Percentiles rank a stretch among this genome's conserved stretches.
phyloP scores from a whole-genome alignment of 2,113 vertebrate species.

The Asarcornis scutulata region DNA sequence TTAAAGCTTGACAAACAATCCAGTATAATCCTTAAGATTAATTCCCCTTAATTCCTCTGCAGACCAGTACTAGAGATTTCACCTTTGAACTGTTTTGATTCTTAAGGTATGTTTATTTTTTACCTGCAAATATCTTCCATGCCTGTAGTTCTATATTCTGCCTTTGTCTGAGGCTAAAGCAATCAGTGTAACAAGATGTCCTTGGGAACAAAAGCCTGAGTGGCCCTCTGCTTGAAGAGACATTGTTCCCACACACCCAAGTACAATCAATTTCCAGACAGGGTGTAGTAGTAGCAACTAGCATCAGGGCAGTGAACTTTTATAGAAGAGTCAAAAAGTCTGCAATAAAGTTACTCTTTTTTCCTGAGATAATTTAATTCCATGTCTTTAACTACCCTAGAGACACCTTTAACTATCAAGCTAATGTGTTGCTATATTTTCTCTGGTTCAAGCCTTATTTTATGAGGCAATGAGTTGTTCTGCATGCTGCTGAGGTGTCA shows the following conservation, averaged over 20 bases:
- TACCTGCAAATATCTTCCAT: neutral
- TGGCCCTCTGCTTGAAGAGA: neutral
- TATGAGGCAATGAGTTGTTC: neutral
- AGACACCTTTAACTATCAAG: conserved; percentile 18
- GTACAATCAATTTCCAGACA: neutral
- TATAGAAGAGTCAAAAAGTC: neutral
- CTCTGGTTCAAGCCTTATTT: neutral
- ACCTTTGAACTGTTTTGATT: neutral
- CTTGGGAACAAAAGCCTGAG: neutral
- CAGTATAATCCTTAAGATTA: neutral
- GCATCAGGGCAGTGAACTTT: neutral
- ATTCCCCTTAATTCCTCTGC: neutral
- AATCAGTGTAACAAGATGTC: neutral
- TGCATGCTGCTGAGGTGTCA: neutral
- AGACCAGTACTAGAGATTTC: neutral
- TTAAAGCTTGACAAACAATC: neutral
- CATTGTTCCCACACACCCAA: neutral
- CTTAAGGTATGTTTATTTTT: neutral
- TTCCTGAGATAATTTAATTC: neutral
- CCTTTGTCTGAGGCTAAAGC: neutral
- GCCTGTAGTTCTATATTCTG: neutral
- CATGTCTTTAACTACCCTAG: neutral
- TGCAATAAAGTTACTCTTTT: neutral
- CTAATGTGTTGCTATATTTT: neutral
- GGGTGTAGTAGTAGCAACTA: neutral